Conservation (phyloP, 2,888 invertebrate genomes). For the Cordilura impudica region DNA sequence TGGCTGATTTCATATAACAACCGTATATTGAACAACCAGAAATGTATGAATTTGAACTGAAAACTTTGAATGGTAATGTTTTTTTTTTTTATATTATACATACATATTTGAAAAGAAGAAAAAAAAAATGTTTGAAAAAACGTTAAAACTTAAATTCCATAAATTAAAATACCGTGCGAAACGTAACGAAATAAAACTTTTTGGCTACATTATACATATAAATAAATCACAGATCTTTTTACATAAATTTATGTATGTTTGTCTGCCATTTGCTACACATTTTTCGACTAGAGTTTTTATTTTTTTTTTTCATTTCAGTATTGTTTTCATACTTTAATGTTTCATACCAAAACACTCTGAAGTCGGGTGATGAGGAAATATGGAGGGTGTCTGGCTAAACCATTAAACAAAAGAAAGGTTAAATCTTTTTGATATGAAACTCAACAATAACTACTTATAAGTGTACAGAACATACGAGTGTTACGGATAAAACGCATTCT, state of each 20-base stretch:
- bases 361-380: slow-evolving; percentile 1
- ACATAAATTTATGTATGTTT: slow-evolving; percentile 77
- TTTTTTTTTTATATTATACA: slow-evolving; percentile 15
- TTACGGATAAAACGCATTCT: slow-evolving; percentile 10
- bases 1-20: slow-evolving; percentile 50
- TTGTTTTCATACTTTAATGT: slow-evolving; percentile 6
- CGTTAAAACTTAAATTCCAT: slow-evolving; percentile 75
- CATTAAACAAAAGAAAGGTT: background rate
- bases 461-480: background rate
- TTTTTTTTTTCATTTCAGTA: slow-evolving; percentile 45
- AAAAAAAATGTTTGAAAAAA: slow-evolving; percentile 28
- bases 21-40: slow-evolving; percentile 24
- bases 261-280: slow-evolving; percentile 73
- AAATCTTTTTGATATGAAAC: slow-evolving; percentile 43
- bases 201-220: slow-evolving; percentile 53
- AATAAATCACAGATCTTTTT: slow-evolving; percentile 77
- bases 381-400: slow-evolving; percentile 23
- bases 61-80: slow-evolving; percentile 53
- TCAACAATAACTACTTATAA: slow-evolving; percentile 42
- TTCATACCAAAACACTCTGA: slow-evolving; percentile 14
- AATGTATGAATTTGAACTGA: slow-evolving; percentile 53
- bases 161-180: slow-evolving; percentile 71
- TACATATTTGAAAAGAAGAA: slow-evolving; percentile 7
- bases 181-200: slow-evolving; percentile 64
- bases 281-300: slow-evolving; percentile 46